phyloP scores from a whole-genome alignment of 2,888 invertebrate genomes.

The Mythimna pallens region DNA sequence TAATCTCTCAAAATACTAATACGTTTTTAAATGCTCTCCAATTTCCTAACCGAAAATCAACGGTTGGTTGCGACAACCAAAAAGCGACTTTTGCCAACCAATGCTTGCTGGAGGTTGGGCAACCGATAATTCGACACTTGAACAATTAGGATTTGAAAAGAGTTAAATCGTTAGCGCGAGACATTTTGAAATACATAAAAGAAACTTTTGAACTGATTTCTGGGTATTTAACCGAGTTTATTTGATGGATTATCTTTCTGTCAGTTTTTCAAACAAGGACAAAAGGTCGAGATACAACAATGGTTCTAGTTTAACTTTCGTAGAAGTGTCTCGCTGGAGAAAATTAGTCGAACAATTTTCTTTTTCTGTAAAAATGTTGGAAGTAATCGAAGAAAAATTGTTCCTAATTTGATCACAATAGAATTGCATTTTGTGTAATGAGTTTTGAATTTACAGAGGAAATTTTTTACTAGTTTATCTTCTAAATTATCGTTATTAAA shows the following conservation, averaged over 20 bases:
- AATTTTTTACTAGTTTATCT: constrained; percentile 1
- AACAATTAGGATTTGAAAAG: constrained; percentile 73
- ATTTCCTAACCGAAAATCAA: constrained; percentile 65
- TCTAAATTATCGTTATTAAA: background rate
- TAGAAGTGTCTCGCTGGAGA: constrained; percentile 2
- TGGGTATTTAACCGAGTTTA: constrained; percentile 37
- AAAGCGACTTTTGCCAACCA: constrained; percentile 59
- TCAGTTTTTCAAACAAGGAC: constrained; percentile 6
- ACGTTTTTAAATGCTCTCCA: constrained; percentile 71
- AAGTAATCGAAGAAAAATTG: background rate
- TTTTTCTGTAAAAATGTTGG: background rate
- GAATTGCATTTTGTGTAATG: background rate
- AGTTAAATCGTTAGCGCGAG: constrained; percentile 70
- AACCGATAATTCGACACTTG: constrained; percentile 77
- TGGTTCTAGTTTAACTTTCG: background rate
- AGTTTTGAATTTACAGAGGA: background rate
- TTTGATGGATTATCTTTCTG: constrained; percentile 26
- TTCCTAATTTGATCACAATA: constrained; percentile 4
- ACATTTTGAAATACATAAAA: constrained; percentile 61
- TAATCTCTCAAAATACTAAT: constrained; percentile 57
- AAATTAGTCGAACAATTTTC: constrained; percentile 5
- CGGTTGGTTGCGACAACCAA: constrained; percentile 67
- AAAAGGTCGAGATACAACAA: constrained; percentile 19
- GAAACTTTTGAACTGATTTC: constrained; percentile 51
- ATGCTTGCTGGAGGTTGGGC: constrained; percentile 64